These are phyloP conservation scores for Orchestes rusci DNA, from an alignment of 2,888 invertebrate genomes.

Conservation along the genomic window DNA sequence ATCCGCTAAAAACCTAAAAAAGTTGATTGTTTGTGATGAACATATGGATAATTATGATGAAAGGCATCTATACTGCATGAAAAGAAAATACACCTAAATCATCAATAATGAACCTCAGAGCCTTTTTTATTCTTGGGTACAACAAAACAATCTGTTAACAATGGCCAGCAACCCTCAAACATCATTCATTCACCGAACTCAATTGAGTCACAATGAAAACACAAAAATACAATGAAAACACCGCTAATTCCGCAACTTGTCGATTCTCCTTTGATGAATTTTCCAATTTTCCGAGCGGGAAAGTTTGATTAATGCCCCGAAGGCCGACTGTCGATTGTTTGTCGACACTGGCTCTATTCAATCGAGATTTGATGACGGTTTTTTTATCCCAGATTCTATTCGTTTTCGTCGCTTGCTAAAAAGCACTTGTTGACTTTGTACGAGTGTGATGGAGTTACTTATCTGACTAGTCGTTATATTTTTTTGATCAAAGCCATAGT, in stretches of 20 bases:
- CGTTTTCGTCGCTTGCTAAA: constrained; percentile 6
- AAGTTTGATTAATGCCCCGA: constrained; percentile 26
- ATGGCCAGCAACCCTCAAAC: constrained; percentile 15
- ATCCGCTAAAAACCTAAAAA: too few relatives aligned
- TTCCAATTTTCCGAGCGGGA: constrained; percentile 26
- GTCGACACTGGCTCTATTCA: constrained; percentile 23
- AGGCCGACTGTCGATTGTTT: constrained; percentile 24
- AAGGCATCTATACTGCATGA: too few relatives aligned
- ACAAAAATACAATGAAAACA: constrained; percentile 23
- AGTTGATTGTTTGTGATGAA: too few relatives aligned
- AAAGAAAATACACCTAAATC: too few relatives aligned
- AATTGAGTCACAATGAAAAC: constrained; percentile 19
- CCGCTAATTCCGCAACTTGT: constrained; percentile 24
- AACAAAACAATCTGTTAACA: constrained; percentile 19
- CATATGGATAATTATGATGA: too few relatives aligned
- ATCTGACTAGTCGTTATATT: too few relatives aligned
- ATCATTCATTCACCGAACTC: constrained; percentile 18
- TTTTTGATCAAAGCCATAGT: too few relatives aligned
- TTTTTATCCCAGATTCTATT: constrained; percentile 10
- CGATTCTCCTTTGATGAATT: constrained; percentile 25
- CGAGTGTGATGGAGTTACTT: too few relatives aligned
- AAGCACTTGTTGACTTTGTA: constrained; percentile 18
- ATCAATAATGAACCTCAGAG: constrained; percentile 9
- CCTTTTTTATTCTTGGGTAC: constrained; percentile 14
- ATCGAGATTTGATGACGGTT: constrained; percentile 20